phyloP scores from a whole-genome alignment of 2,888 invertebrate genomes.

The Cyrtodaria siliqua region DNA sequence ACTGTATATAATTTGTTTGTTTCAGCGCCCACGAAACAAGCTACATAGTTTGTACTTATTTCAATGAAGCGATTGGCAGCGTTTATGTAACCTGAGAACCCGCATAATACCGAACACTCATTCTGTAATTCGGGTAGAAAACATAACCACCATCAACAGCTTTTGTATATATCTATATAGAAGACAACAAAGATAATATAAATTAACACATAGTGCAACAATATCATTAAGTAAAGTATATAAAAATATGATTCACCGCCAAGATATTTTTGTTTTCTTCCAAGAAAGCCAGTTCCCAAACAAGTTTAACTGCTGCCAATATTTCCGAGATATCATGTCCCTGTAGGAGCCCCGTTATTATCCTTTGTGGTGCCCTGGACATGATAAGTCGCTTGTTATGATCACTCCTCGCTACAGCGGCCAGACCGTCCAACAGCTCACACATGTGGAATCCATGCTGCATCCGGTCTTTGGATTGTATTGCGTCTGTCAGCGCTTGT shows the following conservation, averaged over 20 bases:
- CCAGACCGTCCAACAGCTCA: slow-evolving; percentile 73
- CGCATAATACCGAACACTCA: too few species aligned
- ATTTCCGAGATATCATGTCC: slow-evolving; percentile 23
- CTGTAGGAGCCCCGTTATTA: slow-evolving; percentile 43
- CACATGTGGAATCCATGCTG: slow-evolving; percentile 69
- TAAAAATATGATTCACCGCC: slow-evolving; percentile 69
- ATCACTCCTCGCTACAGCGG: slow-evolving; percentile 70
- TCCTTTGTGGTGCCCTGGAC: slow-evolving; percentile 58
- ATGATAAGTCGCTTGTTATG: slow-evolving; percentile 68
- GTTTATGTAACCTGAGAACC: too few species aligned
- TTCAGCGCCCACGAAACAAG: too few species aligned
- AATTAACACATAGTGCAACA: too few species aligned
- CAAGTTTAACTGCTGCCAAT: slow-evolving; percentile 61
- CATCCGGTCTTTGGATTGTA: slow-evolving; percentile 56
- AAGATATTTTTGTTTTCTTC: slow-evolving; percentile 66
- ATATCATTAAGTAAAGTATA: too few species aligned
- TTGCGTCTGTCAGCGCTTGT: slow-evolving; percentile 49
- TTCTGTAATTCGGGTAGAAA: too few species aligned
- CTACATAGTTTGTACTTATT: too few species aligned
- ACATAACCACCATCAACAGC: too few species aligned
- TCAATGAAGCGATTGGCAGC: too few species aligned
- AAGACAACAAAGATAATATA: too few species aligned
- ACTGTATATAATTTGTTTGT: too few species aligned
- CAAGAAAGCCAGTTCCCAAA: slow-evolving; percentile 74
- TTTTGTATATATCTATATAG: too few species aligned